Evolutionary conservation across 2,888 invertebrate species (phyloP).

Genomic region (Luperina nickerlii): DNA sequence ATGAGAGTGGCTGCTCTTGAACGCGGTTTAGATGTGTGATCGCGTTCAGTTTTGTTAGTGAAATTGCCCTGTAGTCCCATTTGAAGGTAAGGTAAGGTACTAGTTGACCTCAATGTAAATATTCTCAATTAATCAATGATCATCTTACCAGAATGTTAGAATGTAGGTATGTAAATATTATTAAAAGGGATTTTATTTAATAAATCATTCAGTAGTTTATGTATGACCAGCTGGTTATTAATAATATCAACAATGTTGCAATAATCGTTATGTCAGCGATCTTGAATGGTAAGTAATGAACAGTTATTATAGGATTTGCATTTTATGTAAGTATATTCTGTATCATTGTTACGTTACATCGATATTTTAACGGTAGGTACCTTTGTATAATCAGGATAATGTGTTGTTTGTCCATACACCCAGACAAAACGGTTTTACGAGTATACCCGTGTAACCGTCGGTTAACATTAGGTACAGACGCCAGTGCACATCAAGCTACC

Average conservation of each 20-base stretch:
- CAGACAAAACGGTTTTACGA: neutral
- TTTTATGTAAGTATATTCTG: slow-evolving; percentile 6
- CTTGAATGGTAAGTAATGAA: slow-evolving; percentile 14
- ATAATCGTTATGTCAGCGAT: slow-evolving; percentile 13
- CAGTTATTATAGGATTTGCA: slow-evolving; percentile 19
- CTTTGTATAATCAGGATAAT: neutral
- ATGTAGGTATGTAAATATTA: slow-evolving; percentile 5
- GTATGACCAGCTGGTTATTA: slow-evolving; percentile 15
- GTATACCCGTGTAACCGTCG: neutral
- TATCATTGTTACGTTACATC: neutral
- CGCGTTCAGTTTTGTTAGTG: neutral
- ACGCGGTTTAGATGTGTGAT: neutral
- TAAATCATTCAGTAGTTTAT: slow-evolving; percentile 28
- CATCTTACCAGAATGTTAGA: neutral
- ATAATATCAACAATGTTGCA: slow-evolving; percentile 24
- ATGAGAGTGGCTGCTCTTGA: neutral
- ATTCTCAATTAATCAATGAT: slow-evolving; percentile 19
- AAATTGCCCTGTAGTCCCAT: neutral
- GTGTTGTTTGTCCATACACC: neutral
- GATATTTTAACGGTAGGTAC: neutral
- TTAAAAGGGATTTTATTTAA: slow-evolving; percentile 18
- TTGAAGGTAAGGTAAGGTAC: neutral
- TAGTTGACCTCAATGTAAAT: slow-evolving; percentile 13
- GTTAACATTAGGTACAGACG: no score
- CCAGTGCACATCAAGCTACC: no score